Evolutionary conservation across 2,888 invertebrate genomes (phyloP), one percentile per base, ranked within the genome.

Genomic region (Arctia plantaginis): DNA sequence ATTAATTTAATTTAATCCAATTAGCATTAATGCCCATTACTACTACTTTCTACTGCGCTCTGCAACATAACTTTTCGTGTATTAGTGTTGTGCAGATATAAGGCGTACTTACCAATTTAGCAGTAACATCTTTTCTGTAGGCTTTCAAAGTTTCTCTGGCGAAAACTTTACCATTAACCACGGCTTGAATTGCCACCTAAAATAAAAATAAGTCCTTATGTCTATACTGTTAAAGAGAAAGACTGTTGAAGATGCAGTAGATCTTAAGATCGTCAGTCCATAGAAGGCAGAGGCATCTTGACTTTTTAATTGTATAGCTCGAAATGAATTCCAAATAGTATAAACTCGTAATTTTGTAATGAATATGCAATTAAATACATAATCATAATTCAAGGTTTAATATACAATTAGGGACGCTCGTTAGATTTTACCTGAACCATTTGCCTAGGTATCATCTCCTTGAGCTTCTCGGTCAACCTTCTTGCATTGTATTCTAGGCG

Each of bases 91-190:
- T 64, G 20, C 33, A 62, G n/a, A 13, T 55, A 10, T 44, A n/a
- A 59, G 7, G 1, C 27, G 30, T 27, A 91, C 97, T 96, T 96
- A 99, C 99, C 96, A 99, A 95, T 96, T 99, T 99, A 1, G 98
- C 98, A 1, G 98, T 98, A 0, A 99, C 99, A 95, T 99, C 99
- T 94, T 99, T 99, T 84, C 98, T 96, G 84, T 97, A 98, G 0
- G 99, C 97, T 90, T 98, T 98, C 55, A 99, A 95, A 72, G 97
- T 98, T 94, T 99, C 98, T 83, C 99, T 96, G 0, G 98, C 98
- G 20, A 98, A 90, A 1, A 99, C 96, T 95, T 98, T 98, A 27
- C 97, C 96, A 20, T 97, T 97, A 0, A 98, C 97, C 35, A 96
- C 96, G 0, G 98, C 99, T 96, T 99, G 99, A 78, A 99, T 97